A percentile compares a stretch with the other conserved stretches of the same genome.
Conservation (phyloP, 2,888 invertebrate species). For the Cheilosia soror region DNA sequence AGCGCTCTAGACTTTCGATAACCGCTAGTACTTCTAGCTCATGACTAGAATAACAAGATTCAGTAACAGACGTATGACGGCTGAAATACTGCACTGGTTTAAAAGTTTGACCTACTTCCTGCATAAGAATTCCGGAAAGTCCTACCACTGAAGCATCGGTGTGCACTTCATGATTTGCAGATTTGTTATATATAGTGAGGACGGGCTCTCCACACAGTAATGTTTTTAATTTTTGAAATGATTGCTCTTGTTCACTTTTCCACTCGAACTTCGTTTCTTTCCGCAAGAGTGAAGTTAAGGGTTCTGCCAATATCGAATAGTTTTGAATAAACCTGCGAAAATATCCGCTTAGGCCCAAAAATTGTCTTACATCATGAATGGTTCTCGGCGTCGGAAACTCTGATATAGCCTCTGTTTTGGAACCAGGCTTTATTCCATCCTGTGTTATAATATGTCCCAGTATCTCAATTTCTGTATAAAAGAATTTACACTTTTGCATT, state of each 20-base stretch:
- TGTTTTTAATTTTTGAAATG: conserved; percentile 10
- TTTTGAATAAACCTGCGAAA: conserved; percentile 2
- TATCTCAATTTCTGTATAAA: background rate
- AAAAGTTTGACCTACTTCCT: conserved; percentile 1
- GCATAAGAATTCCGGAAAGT: conserved; percentile 20
- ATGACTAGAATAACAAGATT: background rate
- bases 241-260: background rate
- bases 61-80: background rate
- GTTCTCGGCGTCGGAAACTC: background rate
- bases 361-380: conserved; percentile 5
- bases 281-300: background rate
- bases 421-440: conserved; percentile 11
- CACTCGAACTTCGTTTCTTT: background rate
- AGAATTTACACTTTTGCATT: conserved; percentile 23
- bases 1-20: conserved; percentile 16
- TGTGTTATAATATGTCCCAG: conserved; percentile 4
- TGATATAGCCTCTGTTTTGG: background rate
- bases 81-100: conserved; percentile 26
- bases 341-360: conserved; percentile 6
- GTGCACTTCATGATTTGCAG: conserved; percentile 18
- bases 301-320: background rate
- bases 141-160: conserved; percentile 12
- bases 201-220: background rate
- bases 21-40: conserved; percentile 14
- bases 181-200: background rate